Evolutionary conservation across 1,140 invertebrate species (phyloP).

Genomic region (Aphidius ervi): DNA sequence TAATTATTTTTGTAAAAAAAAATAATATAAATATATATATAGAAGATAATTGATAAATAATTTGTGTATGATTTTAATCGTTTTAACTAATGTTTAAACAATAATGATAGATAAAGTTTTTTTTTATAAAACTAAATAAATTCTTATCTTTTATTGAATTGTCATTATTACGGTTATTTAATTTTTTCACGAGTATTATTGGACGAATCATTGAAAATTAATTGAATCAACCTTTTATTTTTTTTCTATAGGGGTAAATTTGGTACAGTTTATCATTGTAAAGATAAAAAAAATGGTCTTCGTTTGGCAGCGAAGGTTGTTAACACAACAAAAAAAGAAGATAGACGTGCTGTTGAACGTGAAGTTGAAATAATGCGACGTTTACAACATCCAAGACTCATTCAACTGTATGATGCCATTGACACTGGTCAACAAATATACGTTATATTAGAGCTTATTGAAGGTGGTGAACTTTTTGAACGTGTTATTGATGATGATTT

Average conservation of each 20-base stretch:
- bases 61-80: no score
- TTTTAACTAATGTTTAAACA: no score
- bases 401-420: conserved; percentile 95
- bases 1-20: no score
- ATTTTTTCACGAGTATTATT: not conserved
- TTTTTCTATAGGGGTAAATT: conserved; percentile 86
- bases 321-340: conserved; percentile 76
- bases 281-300: conserved; percentile 75
- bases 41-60: no score
- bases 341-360: conserved; percentile 84
- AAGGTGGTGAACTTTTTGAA: conserved; percentile 96
- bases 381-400: conserved; percentile 87
- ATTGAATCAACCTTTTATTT: conserved; percentile 14
- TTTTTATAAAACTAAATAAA: no score
- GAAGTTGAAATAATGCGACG: conserved; percentile 96
- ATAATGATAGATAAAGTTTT: no score
- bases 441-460: conserved; percentile 91
- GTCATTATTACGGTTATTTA: no score
- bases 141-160: no score
- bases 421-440: conserved; percentile 90
- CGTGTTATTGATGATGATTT: conserved; percentile 98
- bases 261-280: conserved; percentile 91
- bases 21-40: no score
- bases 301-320: conserved; percentile 92
- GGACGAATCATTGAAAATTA: conserved; percentile 8